phyloP scores from a whole-genome alignment of 1,140 invertebrate species.

The Zaprionus camerounensis region DNA sequence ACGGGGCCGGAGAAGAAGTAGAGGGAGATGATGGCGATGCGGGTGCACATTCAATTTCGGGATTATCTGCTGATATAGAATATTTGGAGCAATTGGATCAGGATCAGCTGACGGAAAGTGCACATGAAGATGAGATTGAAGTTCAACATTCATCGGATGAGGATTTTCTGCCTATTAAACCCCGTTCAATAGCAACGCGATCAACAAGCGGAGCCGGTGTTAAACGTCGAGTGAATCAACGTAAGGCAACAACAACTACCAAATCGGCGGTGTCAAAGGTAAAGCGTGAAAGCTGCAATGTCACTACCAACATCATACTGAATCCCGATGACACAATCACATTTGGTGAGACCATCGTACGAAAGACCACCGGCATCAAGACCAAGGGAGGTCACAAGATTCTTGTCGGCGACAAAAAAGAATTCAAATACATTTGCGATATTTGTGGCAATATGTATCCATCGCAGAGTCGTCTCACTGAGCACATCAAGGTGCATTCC shows the following conservation, averaged over 20 bases:
- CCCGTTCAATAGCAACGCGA: conserved; percentile 20
- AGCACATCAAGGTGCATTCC: conserved; percentile 81
- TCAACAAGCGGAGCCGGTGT: not conserved
- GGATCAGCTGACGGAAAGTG: conserved; percentile 63
- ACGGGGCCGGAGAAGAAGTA: conserved; percentile 21
- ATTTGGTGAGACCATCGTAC: conserved; percentile 50
- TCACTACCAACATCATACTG: conserved; percentile 39
- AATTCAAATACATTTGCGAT: conserved; percentile 80
- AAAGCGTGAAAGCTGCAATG: conserved; percentile 32
- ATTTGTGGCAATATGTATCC: conserved; percentile 83
- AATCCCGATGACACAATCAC: conserved; percentile 54
- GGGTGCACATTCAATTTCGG: conserved; percentile 58
- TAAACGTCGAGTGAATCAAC: conserved; percentile 45
- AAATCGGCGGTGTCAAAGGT: conserved; percentile 29
- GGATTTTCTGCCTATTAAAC: conserved; percentile 50
- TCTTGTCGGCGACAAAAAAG: conserved; percentile 68
- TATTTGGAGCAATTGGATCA: conserved; percentile 62
- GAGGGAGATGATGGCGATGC: conserved; percentile 28
- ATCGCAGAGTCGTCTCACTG: conserved; percentile 77
- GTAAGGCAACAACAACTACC: conserved; percentile 33
- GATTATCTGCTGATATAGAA: conserved; percentile 68
- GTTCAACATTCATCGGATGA: conserved; percentile 51
- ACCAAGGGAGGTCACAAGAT: conserved; percentile 72
- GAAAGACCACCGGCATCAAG: conserved; percentile 59
- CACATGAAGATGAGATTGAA: conserved; percentile 60